Base-by-base conservation (phyloP, 1,140 invertebrate species). In the Aphelinus certus region DNA sequence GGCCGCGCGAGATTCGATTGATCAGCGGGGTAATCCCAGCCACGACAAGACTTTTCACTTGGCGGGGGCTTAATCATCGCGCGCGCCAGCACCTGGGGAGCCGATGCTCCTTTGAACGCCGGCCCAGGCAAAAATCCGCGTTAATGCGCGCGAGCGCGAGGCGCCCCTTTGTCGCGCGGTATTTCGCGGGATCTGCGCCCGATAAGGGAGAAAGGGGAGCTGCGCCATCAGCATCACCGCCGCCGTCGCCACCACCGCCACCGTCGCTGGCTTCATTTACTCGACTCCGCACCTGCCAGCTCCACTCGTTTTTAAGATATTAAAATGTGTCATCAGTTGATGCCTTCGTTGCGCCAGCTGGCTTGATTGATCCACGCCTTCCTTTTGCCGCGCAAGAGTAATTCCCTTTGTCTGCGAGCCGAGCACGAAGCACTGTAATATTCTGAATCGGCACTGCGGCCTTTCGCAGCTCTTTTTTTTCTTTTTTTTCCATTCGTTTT, bases 281-380 rank as follows among this genome's bases (percentile, higher is more conserved):
- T 72, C 26, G 26, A 26, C n/a, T 51, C 46, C 53, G 65, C 61
- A 70, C 73, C 70, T 76, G 68, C n/a, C 65, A 53, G 74, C 72
- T 62, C 56, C 71, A 76, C 77, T 71, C 73, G 70, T 80, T 85
- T 86, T 86, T 86, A 86, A 85, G 84, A 85, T 86, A 86, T 86
- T 86, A 86, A 86, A 86, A 86, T 85, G 80, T 84, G 84, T 83
- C 85, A 86, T 86, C 84, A 83, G 82, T 80, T 84, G 82, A 85
- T 85, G 83, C 77, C 83, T 83, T 84, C 80, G 81, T 84, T 86
- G 83, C 77, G 67, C 61, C 77, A 75, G 76, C 77, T 76, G 78
- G 82, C 82, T 83, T 86, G 83, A 73, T 76, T 61, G 71, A 76
- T 76, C 68, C 68, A 26, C 62, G 47, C 48, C 53, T 70, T 26